Base-by-base conservation (phyloP, 2,113 vertebrate genomes). In the Nerophis ophidion region DNA sequence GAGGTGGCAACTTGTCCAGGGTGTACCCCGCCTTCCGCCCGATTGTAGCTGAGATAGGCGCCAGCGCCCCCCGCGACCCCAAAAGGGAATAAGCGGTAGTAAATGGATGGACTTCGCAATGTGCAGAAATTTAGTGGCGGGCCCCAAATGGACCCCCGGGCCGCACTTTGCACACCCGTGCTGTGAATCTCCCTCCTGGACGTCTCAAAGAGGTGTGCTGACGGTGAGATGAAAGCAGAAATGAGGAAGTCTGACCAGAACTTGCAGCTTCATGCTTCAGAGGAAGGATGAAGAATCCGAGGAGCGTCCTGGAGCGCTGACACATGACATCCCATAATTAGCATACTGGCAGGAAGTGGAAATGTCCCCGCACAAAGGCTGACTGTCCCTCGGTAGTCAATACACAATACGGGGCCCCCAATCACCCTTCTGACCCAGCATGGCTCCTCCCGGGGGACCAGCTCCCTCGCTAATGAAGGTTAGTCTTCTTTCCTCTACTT, bases 271-370 rank as follows among this genome's bases (percentile, higher is more conserved):
- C 26, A 26, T 26, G 0, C 26, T 26, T 26, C 26, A 26, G 26
- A 26, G 26, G 26, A 26, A 62, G 26, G 58, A 65, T 48, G 46
- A 66, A 47, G 47, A 48, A 60, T 0, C 38, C 17, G 52, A 75
- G 59, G 52, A 65, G 63, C 26, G 4, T 26, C 26, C 26, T 63
- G 63, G 66, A 66, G 66, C 44, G 55, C 59, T 78, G 65, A 66
- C 59, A 68, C 71, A 73, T 36, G 36, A 65, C 71, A 83, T 77
- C 64, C 76, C 68, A 74, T 80, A 86, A 88, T 86, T 86, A 84
- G 80, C 81, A 84, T 82, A 77, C 77, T 82, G 77, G 81, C 72
- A 68, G 72, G 70, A 70, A 82, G 79, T 86, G 78, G 26, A 85
- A 84, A 83, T 63, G 77, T 65, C 77, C 26, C 60, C 55, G 45